Percentiles rank a stretch among this genome's conserved stretches.
Evolutionary conservation across 2,113 vertebrate genomes (phyloP).

Genomic region (Indicator maculatus): DNA sequence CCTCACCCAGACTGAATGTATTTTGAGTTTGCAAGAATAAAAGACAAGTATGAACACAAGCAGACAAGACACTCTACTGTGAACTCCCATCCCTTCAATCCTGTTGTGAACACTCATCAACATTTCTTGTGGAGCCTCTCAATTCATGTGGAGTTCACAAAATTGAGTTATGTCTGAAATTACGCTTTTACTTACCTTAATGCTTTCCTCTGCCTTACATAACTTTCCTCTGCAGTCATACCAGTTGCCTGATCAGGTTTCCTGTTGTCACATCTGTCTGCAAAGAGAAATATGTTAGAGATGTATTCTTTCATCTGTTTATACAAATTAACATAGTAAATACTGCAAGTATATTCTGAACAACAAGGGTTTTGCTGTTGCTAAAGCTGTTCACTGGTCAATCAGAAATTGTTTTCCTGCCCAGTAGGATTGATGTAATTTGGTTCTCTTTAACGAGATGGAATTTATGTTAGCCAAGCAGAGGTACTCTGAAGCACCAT

Average conservation of each 20-base stretch:
- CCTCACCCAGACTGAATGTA: neutral
- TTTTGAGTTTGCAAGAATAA: neutral
- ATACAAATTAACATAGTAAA: constrained; percentile 38
- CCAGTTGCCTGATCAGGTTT: constrained; percentile 41
- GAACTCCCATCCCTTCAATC: neutral
- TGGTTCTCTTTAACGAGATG: constrained; percentile 7
- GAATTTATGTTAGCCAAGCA: neutral
- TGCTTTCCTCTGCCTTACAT: constrained; percentile 14
- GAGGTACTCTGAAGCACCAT: neutral
- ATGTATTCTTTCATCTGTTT: constrained; percentile 30
- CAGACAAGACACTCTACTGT: neutral
- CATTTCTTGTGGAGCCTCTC: constrained; percentile 40
- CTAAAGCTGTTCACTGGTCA: neutral
- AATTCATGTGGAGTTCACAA: constrained; percentile 63
- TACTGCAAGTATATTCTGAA: neutral
- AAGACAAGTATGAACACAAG: neutral
- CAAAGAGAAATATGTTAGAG: constrained; percentile 23
- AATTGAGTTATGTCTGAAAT: constrained; percentile 67
- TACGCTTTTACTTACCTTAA: constrained; percentile 31
- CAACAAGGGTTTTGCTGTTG: neutral
- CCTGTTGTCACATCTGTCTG: constrained; percentile 40
- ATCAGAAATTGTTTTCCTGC: neutral
- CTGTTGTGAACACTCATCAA: constrained; percentile 43
- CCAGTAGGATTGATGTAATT: neutral
- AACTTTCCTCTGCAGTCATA: constrained; percentile 11